Evolutionary conservation across 2,888 invertebrate genomes (phyloP).

Genomic region (Blastobasis adustella): DNA sequence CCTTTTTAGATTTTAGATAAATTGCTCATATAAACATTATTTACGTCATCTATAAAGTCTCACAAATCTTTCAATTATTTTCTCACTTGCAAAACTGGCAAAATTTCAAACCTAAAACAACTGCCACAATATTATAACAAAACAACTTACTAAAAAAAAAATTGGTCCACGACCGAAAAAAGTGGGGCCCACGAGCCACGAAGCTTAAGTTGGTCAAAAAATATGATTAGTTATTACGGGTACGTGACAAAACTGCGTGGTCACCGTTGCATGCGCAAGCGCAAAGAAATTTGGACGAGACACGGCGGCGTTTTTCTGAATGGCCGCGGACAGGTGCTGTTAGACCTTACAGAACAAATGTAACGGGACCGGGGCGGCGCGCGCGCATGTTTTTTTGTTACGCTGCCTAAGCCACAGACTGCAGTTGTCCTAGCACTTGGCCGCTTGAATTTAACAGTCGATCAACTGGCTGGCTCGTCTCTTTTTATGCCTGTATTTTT

Average conservation of each 20-base stretch:
- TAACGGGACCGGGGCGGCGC: slow-evolving; percentile 52
- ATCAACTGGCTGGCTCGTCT: no score
- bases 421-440: slow-evolving; percentile 10
- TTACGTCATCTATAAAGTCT: no score
- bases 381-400: slow-evolving; percentile 34
- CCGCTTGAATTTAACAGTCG: no score
- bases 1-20: no score
- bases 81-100: no score
- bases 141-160: neutral
- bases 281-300: slow-evolving; percentile 29
- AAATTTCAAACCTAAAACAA: no score
- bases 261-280: slow-evolving; percentile 51
- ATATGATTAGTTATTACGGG: slow-evolving; percentile 2
- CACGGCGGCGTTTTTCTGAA: slow-evolving; percentile 56
- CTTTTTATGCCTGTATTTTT: no score
- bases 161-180: neutral
- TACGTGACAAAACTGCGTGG: slow-evolving; percentile 20
- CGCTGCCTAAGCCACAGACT: slow-evolving; percentile 30
- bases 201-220: slow-evolving; percentile 1
- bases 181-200: no score
- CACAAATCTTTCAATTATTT: no score
- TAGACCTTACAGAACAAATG: slow-evolving; percentile 51
- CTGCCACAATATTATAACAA: no score
- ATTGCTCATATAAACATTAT: no score
- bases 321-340: slow-evolving; percentile 56